Evolutionary conservation across 1,140 invertebrate species (phyloP), one percentile per base, ranked within the genome.

Genomic region (Nymphalis io): DNA sequence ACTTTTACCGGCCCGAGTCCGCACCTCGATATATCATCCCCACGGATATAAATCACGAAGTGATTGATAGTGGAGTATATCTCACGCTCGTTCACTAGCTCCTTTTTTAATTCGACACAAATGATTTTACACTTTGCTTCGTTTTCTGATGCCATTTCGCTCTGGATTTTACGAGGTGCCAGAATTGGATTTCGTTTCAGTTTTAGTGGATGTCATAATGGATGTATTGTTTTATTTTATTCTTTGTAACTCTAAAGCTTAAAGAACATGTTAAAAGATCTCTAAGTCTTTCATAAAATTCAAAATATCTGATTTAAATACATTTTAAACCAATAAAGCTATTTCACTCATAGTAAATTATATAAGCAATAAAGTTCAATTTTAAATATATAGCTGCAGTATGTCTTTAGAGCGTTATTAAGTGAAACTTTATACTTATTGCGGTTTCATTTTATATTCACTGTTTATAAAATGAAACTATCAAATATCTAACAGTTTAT

Each of bases 51-150:
- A 90, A 90, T 90, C 88, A 90, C 76, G 63, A 48, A 60, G 75
- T 90, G 88, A 90, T 89, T 88, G 87, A 89, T 88, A 85, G 86
- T 87, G 71, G 75, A 80, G 65, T 79, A 87, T 83, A 88, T 88
- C 87, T 89, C 87, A 87, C 84, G 86, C 80, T 83, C 76, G 80
- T 83, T 79, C 69, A 78, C 82, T 85, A 85, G 83, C 83, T 90
- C 82, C 84, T 89, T 89, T 91, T 90, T 88, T 88, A 87, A 88
- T 89, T 82, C 85, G 75, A 84, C 84, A 87, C 85, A 89, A 84
- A 88, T 88, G 87, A 86, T 87, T 90, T 88, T 88, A 90, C 82
- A 87, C 85, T 88, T 82, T 85, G 74, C 76, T 84, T 87, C 80
- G 75, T 83, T 89, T 87, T 85, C 82, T 85, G 75, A 78, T 75